A percentile compares a stretch with the other conserved stretches of the same genome.
Evolutionary conservation across 2,113 vertebrate species (phyloP).

Genomic region (Bubo blakistoni): DNA sequence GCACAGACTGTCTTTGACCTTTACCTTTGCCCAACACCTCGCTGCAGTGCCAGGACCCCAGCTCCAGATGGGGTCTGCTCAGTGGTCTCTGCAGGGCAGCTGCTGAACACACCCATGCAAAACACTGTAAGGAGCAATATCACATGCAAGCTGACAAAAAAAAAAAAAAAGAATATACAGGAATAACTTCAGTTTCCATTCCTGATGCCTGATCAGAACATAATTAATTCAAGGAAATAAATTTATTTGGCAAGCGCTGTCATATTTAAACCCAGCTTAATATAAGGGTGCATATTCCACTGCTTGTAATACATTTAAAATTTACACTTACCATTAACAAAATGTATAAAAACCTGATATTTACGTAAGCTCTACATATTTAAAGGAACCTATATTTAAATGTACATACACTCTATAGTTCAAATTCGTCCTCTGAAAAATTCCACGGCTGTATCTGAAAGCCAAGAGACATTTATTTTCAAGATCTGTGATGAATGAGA

Average conservation of each 20-base stretch:
- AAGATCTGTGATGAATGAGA: slow-evolving; percentile 25
- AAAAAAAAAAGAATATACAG: not conserved
- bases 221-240: not conserved
- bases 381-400: not conserved
- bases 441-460: not conserved
- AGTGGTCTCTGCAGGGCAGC: not conserved
- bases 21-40: not conserved
- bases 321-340: not conserved
- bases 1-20: not conserved
- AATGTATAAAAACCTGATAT: not conserved
- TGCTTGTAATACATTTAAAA: not conserved
- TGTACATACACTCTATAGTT: not conserved
- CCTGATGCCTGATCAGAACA: not conserved
- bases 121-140: not conserved
- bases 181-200: not conserved
- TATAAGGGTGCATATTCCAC: not conserved
- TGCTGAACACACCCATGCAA: not conserved
- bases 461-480: slow-evolving; percentile 5
- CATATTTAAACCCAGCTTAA: not conserved
- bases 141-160: not conserved
- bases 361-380: not conserved
- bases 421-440: not conserved
- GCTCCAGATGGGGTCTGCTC: not conserved
- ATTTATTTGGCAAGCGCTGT: not conserved
- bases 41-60: not conserved